Evolutionary conservation across 2,113 vertebrate genomes (phyloP).

Genomic region (Paratilapia polleni): DNA sequence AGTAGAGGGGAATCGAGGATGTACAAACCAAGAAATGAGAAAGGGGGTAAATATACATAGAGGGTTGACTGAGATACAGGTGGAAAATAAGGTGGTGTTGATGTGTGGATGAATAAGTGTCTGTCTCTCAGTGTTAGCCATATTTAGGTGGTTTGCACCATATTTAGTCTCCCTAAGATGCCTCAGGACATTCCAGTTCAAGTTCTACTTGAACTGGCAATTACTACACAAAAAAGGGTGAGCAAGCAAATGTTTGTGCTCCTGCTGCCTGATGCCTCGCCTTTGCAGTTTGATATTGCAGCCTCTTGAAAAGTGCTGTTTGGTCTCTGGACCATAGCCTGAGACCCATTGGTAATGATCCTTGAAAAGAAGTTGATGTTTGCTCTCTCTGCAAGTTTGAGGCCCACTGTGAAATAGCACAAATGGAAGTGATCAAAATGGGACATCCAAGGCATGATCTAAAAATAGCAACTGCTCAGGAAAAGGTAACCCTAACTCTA

Average conservation of each 20-base stretch:
- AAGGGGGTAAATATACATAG: background rate
- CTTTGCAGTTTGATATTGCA: background rate
- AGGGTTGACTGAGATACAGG: background rate
- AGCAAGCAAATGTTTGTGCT: constrained; percentile 1
- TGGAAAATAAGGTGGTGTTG: background rate
- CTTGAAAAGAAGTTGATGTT: background rate
- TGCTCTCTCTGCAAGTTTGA: background rate
- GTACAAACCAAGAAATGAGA: background rate
- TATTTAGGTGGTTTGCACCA: too few relatives aligned
- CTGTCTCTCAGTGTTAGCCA: background rate
- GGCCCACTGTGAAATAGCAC: background rate
- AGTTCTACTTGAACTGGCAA: background rate
- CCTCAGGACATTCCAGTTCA: background rate
- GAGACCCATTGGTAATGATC: background rate
- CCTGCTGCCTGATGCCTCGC: background rate
- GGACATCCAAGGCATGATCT: background rate
- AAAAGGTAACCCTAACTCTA: too few relatives aligned
- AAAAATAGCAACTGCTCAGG: background rate
- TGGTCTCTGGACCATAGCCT: background rate
- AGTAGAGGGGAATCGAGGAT: background rate
- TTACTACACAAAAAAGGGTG: background rate
- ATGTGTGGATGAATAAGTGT: background rate
- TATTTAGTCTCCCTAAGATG: background rate
- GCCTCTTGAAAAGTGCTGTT: background rate
- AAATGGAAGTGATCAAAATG: background rate